These are phyloP conservation scores for Thymelicus acteon DNA, from an alignment of 2,888 invertebrate genomes.

Conservation along the genomic window DNA sequence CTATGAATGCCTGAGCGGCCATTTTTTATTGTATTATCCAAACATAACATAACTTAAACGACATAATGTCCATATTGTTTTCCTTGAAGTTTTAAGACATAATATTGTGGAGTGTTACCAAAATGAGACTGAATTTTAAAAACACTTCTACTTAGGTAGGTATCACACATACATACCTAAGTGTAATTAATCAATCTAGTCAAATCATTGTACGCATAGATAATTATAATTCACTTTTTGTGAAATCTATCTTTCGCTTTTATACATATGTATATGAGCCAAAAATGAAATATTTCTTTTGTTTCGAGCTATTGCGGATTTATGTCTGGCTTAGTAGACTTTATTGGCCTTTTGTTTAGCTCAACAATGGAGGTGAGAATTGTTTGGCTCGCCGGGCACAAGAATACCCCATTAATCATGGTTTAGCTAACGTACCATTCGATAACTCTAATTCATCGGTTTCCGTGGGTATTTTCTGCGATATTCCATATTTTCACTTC, in stretches of 20 bases:
- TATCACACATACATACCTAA: too few relatives aligned
- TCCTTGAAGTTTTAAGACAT: too few relatives aligned
- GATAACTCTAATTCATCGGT: constrained; percentile 18
- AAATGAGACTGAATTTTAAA: too few relatives aligned
- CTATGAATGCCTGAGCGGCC: too few relatives aligned
- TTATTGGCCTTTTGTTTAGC: constrained; percentile 21
- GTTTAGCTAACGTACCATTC: constrained; percentile 28
- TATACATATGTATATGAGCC: not conserved
- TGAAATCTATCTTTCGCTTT: not conserved
- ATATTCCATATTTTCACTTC: not conserved
- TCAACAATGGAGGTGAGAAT: constrained; percentile 18
- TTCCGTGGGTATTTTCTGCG: not conserved
- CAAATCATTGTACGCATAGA: not conserved
- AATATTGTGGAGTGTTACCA: too few relatives aligned
- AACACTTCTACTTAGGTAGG: too few relatives aligned
- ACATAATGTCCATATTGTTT: too few relatives aligned
- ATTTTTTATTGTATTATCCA: too few relatives aligned
- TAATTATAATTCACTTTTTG: not conserved
- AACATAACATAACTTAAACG: too few relatives aligned
- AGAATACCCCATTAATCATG: constrained; percentile 29
- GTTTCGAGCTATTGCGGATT: not conserved
- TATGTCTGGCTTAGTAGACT: constrained; percentile 21
- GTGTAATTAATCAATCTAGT: not conserved
- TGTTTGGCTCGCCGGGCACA: constrained; percentile 19
- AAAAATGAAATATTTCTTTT: not conserved